Evolutionary conservation across 2,888 invertebrate genomes (phyloP), one percentile per base, ranked within the genome.

Genomic region (Cryptocephalus primarius): DNA sequence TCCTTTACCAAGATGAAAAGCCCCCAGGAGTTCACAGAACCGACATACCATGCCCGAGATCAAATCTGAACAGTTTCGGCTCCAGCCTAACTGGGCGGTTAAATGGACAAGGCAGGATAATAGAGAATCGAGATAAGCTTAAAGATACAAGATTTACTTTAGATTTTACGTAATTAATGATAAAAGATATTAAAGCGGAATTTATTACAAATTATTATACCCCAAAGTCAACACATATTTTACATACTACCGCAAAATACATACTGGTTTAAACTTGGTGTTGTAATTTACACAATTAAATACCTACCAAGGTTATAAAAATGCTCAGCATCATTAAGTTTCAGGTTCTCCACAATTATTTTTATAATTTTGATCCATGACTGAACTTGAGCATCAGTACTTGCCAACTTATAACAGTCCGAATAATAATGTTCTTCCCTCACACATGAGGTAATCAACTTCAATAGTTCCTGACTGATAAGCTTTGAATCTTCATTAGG

Each of bases 231-330:
- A n/a, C n/a, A n/a, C n/a, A n/a, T n/a, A n/a, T n/a, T n/a, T n/a
- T n/a, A n/a, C n/a, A n/a, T n/a, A n/a, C n/a, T n/a, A n/a, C n/a
- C n/a, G n/a, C n/a, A n/a, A n/a, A n/a, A n/a, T n/a, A n/a, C n/a
- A n/a, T n/a, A n/a, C n/a, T n/a, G n/a, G n/a, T n/a, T n/a, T n/a
- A n/a, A n/a, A n/a, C n/a, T n/a, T n/a, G n/a, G n/a, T n/a, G n/a
- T n/a, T n/a, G n/a, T n/a, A n/a, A n/a, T n/a, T n/a, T n/a, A n/a
- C n/a, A n/a, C n/a, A n/a, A n/a, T n/a, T 34, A 33, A 40, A 8
- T 13, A 48, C 56, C 62, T 61, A 76, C 76, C 74, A 49, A 78
- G 63, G 62, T 77, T 77, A 53, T 76, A 77, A 62, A 76, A 76
- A 59, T 75, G 72, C 57, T 75, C 73, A 9, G 72, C 68, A 55